Evolutionary conservation across 2,888 invertebrate genomes (phyloP), one percentile per base, ranked within the genome.

Genomic region (Spilosoma lubricipeda): DNA sequence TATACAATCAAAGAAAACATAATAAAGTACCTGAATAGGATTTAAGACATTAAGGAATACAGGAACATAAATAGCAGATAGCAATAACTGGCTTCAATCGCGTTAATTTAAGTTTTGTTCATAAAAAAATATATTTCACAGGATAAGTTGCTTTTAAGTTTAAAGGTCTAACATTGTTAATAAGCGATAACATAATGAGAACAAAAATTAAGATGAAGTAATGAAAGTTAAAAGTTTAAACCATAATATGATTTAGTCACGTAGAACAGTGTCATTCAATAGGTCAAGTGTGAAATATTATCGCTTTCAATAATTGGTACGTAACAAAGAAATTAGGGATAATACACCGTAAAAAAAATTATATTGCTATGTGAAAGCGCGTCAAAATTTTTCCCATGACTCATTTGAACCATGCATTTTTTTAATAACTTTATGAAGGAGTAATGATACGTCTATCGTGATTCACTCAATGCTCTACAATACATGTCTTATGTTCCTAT

Each of bases 391-490:
- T 87, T 89, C 87, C 83, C 88, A 89, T 85, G 84, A 82, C 75
- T 80, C 76, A 82, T 48, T 77, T 76, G 68, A 84, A 84, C 70
- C 80, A 77, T 82, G 76, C 77, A 80, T 82, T 87, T 87, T n/a
- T 77, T 77, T 83, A 82, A 82, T 80, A 81, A 82, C 56, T 77
- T 74, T 59, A 70, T 68, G 75, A 36, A 63, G 70, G 82, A 82
- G 82, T 88, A 88, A 88, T 88, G 86, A 86, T 86, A 87, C 81
- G 81, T 80, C 84, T 85, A 85, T 83, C 81, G 82, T 82, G 77
- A 82, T 85, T 87, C 77, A 77, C 81, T 83, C 80, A 80, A 76
- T 83, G 84, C 85, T 86, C 86, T 84, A 83, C 68, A 75, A 68
- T 78, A 81, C 83, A 85, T 87, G 86, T 86, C 83, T 86, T 84